phyloP scores from a whole-genome alignment of 2,797 vertebrate species.

The Borostomias antarcticus region DNA sequence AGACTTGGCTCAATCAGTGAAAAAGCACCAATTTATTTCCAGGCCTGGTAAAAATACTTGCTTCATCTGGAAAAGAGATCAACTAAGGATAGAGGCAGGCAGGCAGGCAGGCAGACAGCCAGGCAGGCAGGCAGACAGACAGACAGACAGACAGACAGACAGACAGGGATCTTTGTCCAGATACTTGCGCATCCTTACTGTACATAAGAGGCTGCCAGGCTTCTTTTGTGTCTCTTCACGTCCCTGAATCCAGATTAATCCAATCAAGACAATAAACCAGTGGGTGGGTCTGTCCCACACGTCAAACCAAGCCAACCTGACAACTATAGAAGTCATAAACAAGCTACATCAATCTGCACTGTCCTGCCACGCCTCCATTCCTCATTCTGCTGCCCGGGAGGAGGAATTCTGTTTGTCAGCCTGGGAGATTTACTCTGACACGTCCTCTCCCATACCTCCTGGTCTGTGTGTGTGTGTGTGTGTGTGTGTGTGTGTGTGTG shows the following conservation, averaged over 20 bases:
- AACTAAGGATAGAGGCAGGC: no score
- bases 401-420: slow-evolving; percentile 10
- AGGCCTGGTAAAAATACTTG: no score
- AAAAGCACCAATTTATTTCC: no score
- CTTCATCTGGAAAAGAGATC: no score
- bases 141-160: no score
- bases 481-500: neutral
- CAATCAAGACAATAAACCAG: neutral
- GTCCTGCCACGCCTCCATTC: neutral
- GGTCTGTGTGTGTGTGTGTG: neutral
- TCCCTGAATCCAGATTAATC: neutral
- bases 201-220: neutral
- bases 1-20: no score
- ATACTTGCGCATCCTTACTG: neutral
- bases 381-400: neutral
- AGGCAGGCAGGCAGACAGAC: no score
- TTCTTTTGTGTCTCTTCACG: neutral
- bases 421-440: slow-evolving; percentile 3
- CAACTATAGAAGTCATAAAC: slow-evolving; percentile 8
- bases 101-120: no score
- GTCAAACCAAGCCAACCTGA: slow-evolving; percentile 4
- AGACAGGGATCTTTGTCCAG: neutral
- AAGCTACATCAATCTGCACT: slow-evolving; percentile 13
- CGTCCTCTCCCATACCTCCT: neutral
- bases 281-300: neutral